Conservation (phyloP, 1,140 invertebrate genomes). For the Drosophila hydei region DNA sequence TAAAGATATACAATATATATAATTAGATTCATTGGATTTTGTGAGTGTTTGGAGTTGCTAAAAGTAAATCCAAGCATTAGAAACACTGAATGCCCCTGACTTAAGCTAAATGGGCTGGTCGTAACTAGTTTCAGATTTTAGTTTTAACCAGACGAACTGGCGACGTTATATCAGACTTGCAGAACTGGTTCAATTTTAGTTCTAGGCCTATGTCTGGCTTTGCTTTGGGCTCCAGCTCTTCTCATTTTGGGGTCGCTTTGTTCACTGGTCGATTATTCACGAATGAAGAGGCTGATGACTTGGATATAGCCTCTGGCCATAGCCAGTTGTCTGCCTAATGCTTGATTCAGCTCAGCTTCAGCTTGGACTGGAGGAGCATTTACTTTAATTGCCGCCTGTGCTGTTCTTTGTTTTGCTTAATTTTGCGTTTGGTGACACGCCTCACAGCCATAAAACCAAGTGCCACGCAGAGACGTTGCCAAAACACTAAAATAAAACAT, state of each 20-base stretch:
- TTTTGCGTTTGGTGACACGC: constrained; percentile 48
- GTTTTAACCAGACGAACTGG: constrained; percentile 31
- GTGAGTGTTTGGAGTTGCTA: constrained; percentile 15
- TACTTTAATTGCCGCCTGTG: constrained; percentile 29
- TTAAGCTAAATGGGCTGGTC: not conserved
- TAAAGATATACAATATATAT: constrained; percentile 46
- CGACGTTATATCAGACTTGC: constrained; percentile 8
- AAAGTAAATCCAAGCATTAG: constrained; percentile 26
- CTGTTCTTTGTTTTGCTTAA: constrained; percentile 31
- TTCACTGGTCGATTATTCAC: constrained; percentile 32
- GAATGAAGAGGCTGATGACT: constrained; percentile 26
- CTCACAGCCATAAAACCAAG: constrained; percentile 27
- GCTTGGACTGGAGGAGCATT: not conserved
- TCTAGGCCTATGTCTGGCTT: not conserved
- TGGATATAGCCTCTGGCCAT: not conserved
- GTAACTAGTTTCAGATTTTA: constrained; percentile 3
- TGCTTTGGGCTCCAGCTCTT: constrained; percentile 3
- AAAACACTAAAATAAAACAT: constrained; percentile 29
- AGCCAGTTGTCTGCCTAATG: constrained; percentile 12
- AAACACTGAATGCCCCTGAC: constrained; percentile 1
- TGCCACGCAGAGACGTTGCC: constrained; percentile 27
- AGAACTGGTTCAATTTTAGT: constrained; percentile 6
- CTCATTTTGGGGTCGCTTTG: not conserved
- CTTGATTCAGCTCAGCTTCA: constrained; percentile 21
- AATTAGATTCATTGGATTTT: constrained; percentile 43